These are phyloP conservation scores for Petaurus breviceps DNA, from an alignment of 2,113 vertebrate genomes.

Conservation along the genomic window DNA sequence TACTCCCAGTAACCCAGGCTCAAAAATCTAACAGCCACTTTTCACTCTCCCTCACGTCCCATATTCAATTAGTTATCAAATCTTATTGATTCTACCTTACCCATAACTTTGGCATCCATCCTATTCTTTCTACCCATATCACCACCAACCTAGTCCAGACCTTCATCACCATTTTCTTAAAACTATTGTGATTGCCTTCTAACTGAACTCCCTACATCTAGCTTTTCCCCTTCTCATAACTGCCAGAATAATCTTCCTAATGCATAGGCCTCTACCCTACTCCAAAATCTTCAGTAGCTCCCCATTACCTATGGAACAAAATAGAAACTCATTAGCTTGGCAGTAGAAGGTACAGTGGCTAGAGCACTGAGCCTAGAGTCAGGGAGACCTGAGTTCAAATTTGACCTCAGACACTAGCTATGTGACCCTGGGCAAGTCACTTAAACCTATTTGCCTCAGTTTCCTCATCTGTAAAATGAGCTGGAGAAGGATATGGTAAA, in stretches of 20 bases:
- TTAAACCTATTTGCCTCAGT: not conserved
- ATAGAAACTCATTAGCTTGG: not conserved
- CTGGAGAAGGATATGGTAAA: not conserved
- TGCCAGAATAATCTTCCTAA: not conserved
- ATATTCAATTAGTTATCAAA: not conserved
- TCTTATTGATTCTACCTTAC: not conserved
- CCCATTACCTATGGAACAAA: not conserved
- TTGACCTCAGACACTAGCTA: not conserved
- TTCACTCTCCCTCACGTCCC: not conserved
- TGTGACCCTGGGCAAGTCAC: not conserved
- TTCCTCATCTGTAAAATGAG: not conserved
- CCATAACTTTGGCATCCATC: not conserved
- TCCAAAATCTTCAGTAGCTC: not conserved
- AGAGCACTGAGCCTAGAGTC: not conserved
- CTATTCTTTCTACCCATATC: not conserved
- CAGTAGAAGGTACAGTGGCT: not conserved
- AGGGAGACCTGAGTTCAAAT: not conserved
- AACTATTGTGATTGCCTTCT: not conserved
- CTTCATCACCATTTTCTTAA: not conserved
- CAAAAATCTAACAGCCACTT: not conserved
- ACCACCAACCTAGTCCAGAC: not conserved
- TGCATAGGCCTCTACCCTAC: not conserved
- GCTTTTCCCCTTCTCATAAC: not conserved
- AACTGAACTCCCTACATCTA: not conserved
- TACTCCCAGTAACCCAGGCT: not conserved